These are phyloP conservation scores for Pseudomugil gertrudae DNA, from an alignment of 2,797 vertebrate genomes.

Conservation along the genomic window DNA sequence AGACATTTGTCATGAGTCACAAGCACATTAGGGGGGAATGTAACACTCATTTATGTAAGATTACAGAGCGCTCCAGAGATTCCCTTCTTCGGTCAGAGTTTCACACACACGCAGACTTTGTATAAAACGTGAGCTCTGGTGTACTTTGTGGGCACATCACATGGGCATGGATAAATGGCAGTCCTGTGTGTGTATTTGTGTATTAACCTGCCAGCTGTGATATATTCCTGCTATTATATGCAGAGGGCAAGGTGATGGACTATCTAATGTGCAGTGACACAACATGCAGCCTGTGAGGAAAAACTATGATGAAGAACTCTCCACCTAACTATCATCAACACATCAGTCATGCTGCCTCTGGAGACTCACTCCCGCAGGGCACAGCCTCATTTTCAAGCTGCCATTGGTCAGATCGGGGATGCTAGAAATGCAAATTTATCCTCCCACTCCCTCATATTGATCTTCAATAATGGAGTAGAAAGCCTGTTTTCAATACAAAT, in stretches of 20 bases:
- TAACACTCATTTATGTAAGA: slow-evolving; percentile 56
- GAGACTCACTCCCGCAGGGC: slow-evolving; percentile 21
- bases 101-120: slow-evolving; percentile 22
- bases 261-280: slow-evolving; percentile 37
- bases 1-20: slow-evolving; percentile 67
- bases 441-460: slow-evolving; percentile 57
- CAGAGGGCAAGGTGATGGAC: slow-evolving; percentile 40
- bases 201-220: slow-evolving; percentile 58
- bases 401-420: slow-evolving; percentile 17
- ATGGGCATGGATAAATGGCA: slow-evolving; percentile 14
- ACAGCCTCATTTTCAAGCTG: slow-evolving; percentile 5
- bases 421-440: slow-evolving; percentile 45
- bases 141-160: slow-evolving; percentile 32
- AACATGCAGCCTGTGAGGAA: slow-evolving; percentile 32
- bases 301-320: slow-evolving; percentile 49
- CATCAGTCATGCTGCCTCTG: slow-evolving; percentile 48
- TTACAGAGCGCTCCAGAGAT: slow-evolving; percentile 55
- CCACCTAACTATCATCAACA: slow-evolving; percentile 49
- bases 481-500: slow-evolving; percentile 59
- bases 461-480: slow-evolving; percentile 67
- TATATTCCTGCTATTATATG: slow-evolving; percentile 60
- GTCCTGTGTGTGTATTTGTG: slow-evolving; percentile 29
- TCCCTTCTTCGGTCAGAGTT: slow-evolving; percentile 42
- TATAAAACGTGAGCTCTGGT: slow-evolving; percentile 29
- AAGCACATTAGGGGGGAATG: slow-evolving; percentile 53